Base-by-base conservation (phyloP, 2,888 invertebrate species). In the Epistrophe eligans region DNA sequence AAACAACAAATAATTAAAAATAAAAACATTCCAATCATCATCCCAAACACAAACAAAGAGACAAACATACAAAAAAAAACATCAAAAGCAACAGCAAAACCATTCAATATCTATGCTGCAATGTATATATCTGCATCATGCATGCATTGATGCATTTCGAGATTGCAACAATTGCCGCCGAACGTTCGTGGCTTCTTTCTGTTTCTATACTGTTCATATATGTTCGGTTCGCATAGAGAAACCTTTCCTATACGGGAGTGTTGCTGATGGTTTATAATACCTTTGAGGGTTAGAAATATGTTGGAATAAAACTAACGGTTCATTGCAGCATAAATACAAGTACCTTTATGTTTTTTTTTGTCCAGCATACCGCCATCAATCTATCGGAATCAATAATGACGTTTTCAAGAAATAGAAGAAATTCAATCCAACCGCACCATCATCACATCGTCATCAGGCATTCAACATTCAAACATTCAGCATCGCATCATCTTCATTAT, bases 261-360 rank as follows among this genome's bases (percentile, higher is more conserved):
- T 50, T 38, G 62, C n/a, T 50, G 35, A 15, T 50, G 19, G 19
- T 52, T 28, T 17, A 58, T 28, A 43, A 76, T 66, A 79, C 79
- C 84, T 71, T 79, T 71, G 76, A 66, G 71, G 84, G 79, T 67
- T 72, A 67, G 60, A 52, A 58, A 60, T n/a, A 72, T 77, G 58
- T 66, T 45, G 55, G 32, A 74, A 67, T 67, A 67, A 77, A 55
- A 79, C 76, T 82, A 87, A 79, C 85, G 82, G 85, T 79, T 82
- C 55, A 66, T 32, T 76, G 77, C 58, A 79, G 55, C 60, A 66
- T 62, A 24, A 13, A 6, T 17, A 9, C n/a, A 4, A 17, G n/a
- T 17, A 0, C 8, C 8, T 8, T 9, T 6, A 0, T 17, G 11
- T 9, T 17, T 11, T 19, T 64, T 70, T 70, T 28, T 32, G 52